A percentile compares a stretch with the other conserved stretches of the same genome.
phyloP scores from a whole-genome alignment of 1,140 invertebrate genomes.

The Gonatopus flavifemur region DNA sequence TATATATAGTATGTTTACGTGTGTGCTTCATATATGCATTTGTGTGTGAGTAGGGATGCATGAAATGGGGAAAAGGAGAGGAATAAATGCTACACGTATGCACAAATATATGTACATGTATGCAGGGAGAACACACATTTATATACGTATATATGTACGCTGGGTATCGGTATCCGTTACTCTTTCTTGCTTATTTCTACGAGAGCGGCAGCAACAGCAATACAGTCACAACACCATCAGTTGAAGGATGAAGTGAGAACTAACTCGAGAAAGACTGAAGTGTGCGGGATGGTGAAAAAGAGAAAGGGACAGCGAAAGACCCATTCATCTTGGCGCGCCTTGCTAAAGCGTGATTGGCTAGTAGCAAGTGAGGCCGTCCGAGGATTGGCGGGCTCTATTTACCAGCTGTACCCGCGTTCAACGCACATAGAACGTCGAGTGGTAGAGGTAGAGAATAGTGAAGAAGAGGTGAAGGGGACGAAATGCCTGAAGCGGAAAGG shows the following conservation, averaged over 20 bases:
- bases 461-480: conserved; percentile 15
- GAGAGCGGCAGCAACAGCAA: too few species aligned
- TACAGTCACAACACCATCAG: too few species aligned
- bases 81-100: not conserved
- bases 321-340: conserved; percentile 60
- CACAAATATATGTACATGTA: too few species aligned
- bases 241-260: too few species aligned
- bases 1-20: too few species aligned
- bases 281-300: conserved; percentile 15
- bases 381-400: conserved; percentile 56
- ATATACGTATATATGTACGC: too few species aligned
- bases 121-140: too few species aligned
- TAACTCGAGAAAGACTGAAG: conserved; percentile 17
- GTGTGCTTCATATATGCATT: too few species aligned
- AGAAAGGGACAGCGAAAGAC: conserved; percentile 31
- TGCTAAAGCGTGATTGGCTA: conserved; percentile 45
- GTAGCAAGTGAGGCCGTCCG: conserved; percentile 37
- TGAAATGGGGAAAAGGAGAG: not conserved
- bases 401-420: conserved; percentile 53
- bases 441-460: conserved; percentile 21
- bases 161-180: too few species aligned
- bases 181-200: too few species aligned
- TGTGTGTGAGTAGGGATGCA: not conserved
- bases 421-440: conserved; percentile 29
- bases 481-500: too few species aligned